Base-by-base conservation (phyloP, 1,140 invertebrate species). In the Drosophila elegans region DNA sequence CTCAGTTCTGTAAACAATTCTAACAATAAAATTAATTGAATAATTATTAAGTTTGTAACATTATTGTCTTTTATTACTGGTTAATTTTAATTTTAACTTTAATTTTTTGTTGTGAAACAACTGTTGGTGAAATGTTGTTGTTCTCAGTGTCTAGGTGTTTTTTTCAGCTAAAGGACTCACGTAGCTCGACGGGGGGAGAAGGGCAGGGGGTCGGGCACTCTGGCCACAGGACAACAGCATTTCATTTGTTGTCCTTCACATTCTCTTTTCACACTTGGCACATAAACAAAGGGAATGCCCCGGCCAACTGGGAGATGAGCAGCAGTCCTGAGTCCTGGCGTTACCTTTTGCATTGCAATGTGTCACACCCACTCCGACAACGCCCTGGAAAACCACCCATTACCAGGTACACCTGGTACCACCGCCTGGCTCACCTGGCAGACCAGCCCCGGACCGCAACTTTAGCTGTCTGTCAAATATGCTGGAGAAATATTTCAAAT, bases 381-480 rank as follows among this genome's bases (percentile, higher is more conserved):
- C n/a, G 7, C 42, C 27, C n/a, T 32, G 29, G 7, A 13, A n/a
- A 39, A 12, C 29, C 11, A 10, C 25, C 27, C 52, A 11, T 2
- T 25, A 25, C 4, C 11, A 11, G 29, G 2, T 21, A 1, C 21
- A 11, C 12, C 34, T 45, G 44, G 21, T 45, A 21, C n/a, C 42
- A 2, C 16, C 44, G 10, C 25, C 45, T 11, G 44, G 12, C 3
- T 12, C n/a, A n/a, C n/a, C 11, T 44, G 42, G 42, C 2, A 11
- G 12, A 16, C 27, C 25, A 13, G 52, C 36, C 49, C 29, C 36
- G 44, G 38, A 79, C 84, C 84, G 60, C 84, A 89, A 83, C 84
- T 89, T 88, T 83, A 74, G 79, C 84, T 80, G 84, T 88, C 83
- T 88, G 83, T 88, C 83, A 88, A 88, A 88, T 88, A 88, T 88